phyloP scores from a whole-genome alignment of 2,113 vertebrate species.

The Sebastes schlegelii region DNA sequence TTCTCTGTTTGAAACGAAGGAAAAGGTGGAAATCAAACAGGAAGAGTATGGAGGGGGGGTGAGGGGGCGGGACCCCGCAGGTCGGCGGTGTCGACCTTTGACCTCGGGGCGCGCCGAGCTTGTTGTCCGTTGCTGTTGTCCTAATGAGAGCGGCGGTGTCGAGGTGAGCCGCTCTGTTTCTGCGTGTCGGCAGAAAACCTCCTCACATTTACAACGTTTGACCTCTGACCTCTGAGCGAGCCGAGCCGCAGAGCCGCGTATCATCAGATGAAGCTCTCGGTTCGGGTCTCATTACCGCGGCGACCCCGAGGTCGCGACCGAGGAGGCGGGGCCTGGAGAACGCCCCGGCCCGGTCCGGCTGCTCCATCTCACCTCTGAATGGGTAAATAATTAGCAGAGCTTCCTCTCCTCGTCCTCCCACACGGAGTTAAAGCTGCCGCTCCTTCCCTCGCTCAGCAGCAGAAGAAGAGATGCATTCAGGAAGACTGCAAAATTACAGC shows the following conservation, averaged over 20 bases:
- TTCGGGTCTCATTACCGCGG: slow-evolving; percentile 26
- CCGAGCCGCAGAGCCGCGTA: too few species aligned
- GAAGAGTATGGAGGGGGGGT: too few species aligned
- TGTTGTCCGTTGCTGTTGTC: slow-evolving; percentile 33
- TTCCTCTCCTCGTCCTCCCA: slow-evolving; percentile 54
- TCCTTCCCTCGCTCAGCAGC: slow-evolving; percentile 24
- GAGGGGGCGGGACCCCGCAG: slow-evolving; percentile 10
- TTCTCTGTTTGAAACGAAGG: neutral
- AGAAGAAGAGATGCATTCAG: slow-evolving; percentile 46
- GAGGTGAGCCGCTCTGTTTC: slow-evolving; percentile 25
- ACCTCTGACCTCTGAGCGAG: slow-evolving; percentile 50
- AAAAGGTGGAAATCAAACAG: neutral
- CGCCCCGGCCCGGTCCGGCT: neutral
- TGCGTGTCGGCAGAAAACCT: slow-evolving; percentile 45
- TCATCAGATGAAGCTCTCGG: too few species aligned
- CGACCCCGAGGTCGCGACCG: slow-evolving; percentile 21
- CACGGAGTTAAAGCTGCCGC: slow-evolving; percentile 37
- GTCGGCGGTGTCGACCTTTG: slow-evolving; percentile 40
- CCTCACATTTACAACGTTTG: slow-evolving; percentile 73
- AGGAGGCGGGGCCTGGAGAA: slow-evolving; percentile 24
- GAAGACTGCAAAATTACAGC: slow-evolving; percentile 19
- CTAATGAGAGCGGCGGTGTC: slow-evolving; percentile 61
- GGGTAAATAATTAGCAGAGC: slow-evolving; percentile 59
- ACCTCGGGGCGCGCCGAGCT: neutral
- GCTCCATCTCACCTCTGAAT: slow-evolving; percentile 46